Evolutionary conservation across 2,797 vertebrate species (phyloP).

Genomic region (Phaenicophaeus curvirostris): DNA sequence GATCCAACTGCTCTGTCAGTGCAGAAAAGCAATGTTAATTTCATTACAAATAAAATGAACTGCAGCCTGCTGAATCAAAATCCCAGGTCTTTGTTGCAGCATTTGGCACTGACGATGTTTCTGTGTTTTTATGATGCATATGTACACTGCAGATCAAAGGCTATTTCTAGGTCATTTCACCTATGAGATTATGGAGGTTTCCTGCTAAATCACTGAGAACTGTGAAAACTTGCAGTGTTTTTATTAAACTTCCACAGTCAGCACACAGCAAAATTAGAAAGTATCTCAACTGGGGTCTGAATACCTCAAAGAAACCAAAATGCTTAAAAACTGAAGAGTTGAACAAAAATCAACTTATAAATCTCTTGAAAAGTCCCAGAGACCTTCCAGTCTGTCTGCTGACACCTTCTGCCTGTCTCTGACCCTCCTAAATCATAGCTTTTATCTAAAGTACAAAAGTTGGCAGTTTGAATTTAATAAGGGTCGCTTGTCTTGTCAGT

Average conservation of each 20-base stretch:
- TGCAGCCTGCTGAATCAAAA: background rate
- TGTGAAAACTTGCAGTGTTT: constrained; percentile 1
- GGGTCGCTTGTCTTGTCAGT: constrained; percentile 23
- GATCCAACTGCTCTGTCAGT: fast-evolving
- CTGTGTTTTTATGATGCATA: background rate
- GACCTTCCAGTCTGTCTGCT: constrained; percentile 49
- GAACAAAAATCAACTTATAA: constrained; percentile 35
- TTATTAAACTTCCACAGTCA: constrained; percentile 16
- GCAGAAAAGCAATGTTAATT: background rate
- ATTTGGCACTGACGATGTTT: background rate
- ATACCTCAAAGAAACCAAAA: constrained; percentile 44
- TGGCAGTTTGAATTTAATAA: constrained; percentile 36
- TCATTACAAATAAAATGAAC: background rate
- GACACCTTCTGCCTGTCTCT: constrained; percentile 53
- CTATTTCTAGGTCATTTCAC: constrained; percentile 13
- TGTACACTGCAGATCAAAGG: background rate
- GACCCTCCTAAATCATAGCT: constrained; percentile 34
- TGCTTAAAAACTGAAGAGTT: constrained; percentile 14
- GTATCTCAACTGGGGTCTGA: background rate
- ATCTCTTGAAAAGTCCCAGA: constrained; percentile 49
- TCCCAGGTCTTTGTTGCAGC: background rate
- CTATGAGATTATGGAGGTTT: constrained; percentile 19
- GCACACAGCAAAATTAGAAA: constrained; percentile 25
- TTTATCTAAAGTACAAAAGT: constrained; percentile 54
- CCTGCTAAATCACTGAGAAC: constrained; percentile 2